Evolutionary conservation across 2,888 invertebrate species (phyloP), one percentile per base, ranked within the genome.

Genomic region (Eristalinus sepulchralis): DNA sequence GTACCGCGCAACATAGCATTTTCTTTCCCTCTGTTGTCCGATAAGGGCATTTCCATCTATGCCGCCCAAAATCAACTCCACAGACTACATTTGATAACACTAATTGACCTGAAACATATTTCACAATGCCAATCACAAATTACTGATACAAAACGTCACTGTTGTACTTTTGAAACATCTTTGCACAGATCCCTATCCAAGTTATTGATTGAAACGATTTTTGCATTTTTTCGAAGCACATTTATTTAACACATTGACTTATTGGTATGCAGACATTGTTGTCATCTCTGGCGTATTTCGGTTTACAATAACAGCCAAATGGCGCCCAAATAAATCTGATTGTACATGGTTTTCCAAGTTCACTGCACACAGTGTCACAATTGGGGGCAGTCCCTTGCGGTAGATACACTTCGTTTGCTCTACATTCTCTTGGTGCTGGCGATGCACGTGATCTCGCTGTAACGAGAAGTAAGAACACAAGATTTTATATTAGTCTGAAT

Each of bases 281-380:
- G 17, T 2, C 33, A 71, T 79, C 34, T 33, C 79, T 31, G 13
- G 71, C 79, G 64, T 70, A 57, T 39, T 55, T 53, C 4, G 71
- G 79, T n/a, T 62, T 13, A 60, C 83, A 83, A 22, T 79, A 83
- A 20, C 83, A 83, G 62, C 83, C 83, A 22, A 11, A 80, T 55
- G 83, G 83, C 0, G 73, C 22, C 31, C 20, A 5, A n/a, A 80
- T 64, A n/a, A 31, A 36, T 0, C 1, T n/a, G 13, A 53, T n/a
- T 1, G 22, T 36, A 10, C 83, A 84, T 10, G 53, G n/a, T 0
- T 62, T 57, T 17, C 70, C 80, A 27, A 84, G 63, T 62, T 71
- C 63, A 27, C 13, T 57, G 47, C 80, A 84, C 2, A 63, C 62
- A 0, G 80, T 80, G 13, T 84, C 71, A 20, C 84, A 84, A 10